Evolutionary conservation across 2,888 invertebrate species (phyloP), one percentile per base, ranked within the genome.

Genomic region (Pyrocoelia pectoralis): DNA sequence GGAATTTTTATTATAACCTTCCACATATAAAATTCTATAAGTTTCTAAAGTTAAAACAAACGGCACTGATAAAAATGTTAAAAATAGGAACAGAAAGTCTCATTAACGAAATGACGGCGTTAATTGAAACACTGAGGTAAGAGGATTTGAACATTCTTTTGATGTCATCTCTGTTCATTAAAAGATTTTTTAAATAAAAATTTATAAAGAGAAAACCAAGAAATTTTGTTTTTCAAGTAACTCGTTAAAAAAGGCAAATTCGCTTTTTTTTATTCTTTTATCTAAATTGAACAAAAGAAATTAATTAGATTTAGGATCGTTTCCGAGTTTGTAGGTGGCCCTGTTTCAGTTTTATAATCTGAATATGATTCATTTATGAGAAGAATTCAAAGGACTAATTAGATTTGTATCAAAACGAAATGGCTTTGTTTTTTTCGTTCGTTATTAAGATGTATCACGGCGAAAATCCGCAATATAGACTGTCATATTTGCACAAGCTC

Each of bases 401-500:
- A n/a, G 33, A n/a, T 33, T 33, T 33, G n/a, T 33, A n/a, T n/a
- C 33, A 33, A 24, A 33, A 33, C 33, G n/a, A 33, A n/a, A 33
- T 33, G 33, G n/a, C n/a, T 10, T 33, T 33, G 33, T 33, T 33
- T n/a, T 10, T 33, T n/a, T 8, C 2, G 33, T 48, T 53, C 48
- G 50, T 56, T 64, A 59, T 55, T 59, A 55, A 52, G 52, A 58
- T 56, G 55, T 59, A 59, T 52, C 53, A 55, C 52, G 40, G 43
- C 56, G 60, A 61, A 65, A 61, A 60, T 52, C 65, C 24, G 9
- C 43, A 50, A 46, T 65, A 61, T 61, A 65, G 53, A 43, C 52
- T 54, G 60, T 49, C 53, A 54, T 64, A 62, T 63, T 58, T 53
- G 52, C 56, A 60, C 60, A 64, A 61, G 48, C 56, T 58, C 52